A percentile compares a stretch with the other conserved stretches of the same genome.
Conservation (phyloP, 2,113 vertebrate species). For the Coracopsis vasa region DNA sequence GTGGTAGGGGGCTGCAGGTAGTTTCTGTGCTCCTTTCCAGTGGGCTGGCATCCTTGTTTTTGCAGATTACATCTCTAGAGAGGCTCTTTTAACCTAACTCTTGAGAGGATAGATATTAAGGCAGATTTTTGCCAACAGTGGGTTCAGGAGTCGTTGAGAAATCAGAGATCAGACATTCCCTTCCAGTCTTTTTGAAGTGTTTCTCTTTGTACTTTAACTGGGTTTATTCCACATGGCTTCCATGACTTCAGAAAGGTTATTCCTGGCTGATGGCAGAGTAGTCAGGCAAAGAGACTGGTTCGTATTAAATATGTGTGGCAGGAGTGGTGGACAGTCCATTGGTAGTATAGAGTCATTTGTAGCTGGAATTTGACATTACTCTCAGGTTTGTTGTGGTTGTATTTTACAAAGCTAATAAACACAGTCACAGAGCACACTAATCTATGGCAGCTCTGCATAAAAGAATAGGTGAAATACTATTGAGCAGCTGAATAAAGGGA, state of each 20-base stretch:
- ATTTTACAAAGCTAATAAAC: not conserved
- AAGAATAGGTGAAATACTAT: not conserved
- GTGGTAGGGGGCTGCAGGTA: accelerated
- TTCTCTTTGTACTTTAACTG: not conserved
- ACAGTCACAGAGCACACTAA: not conserved
- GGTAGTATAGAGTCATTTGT: not conserved
- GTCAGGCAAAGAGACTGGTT: not conserved
- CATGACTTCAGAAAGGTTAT: not conserved
- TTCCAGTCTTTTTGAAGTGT: not conserved
- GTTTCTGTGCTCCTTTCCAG: not conserved
- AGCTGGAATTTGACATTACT: not conserved
- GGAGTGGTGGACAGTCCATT: not conserved
- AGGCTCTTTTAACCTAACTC: not conserved
- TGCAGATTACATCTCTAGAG: not conserved
- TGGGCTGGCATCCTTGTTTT: not conserved
- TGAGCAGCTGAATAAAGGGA: not conserved
- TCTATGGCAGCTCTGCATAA: not conserved
- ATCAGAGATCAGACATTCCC: not conserved
- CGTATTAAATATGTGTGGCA: not conserved
- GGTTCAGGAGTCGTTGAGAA: not conserved
- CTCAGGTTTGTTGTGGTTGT: not conserved
- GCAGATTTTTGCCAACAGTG: not conserved
- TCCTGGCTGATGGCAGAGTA: not conserved
- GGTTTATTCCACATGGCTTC: not conserved
- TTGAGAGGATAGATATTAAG: not conserved